Evolutionary conservation across 2,888 invertebrate species (phyloP).

Genomic region (Baccha elongata): DNA sequence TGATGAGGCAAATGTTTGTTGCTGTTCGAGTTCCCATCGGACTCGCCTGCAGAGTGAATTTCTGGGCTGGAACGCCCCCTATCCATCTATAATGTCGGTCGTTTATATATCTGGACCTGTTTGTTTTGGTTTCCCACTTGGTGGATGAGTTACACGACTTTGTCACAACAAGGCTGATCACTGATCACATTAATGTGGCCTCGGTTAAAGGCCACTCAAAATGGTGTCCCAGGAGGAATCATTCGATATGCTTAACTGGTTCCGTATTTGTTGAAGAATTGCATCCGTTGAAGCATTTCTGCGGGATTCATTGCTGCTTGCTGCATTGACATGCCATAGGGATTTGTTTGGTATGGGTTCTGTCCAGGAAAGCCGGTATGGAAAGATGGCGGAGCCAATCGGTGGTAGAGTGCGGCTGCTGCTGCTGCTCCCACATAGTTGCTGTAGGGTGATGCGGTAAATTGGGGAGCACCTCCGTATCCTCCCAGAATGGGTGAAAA

Average conservation of each 20-base stretch:
- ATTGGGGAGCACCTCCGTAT: slow-evolving; percentile 71
- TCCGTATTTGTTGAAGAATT: slow-evolving; percentile 78
- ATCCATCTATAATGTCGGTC: slow-evolving; percentile 39
- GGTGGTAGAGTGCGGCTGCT: slow-evolving; percentile 79
- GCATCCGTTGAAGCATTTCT: slow-evolving; percentile 83
- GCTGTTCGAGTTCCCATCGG: slow-evolving; percentile 46
- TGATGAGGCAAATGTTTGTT: slow-evolving; percentile 36
- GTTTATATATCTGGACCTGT: slow-evolving; percentile 37
- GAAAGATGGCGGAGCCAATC: slow-evolving; percentile 77
- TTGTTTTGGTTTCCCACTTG: slow-evolving; percentile 42
- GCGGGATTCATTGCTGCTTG: slow-evolving; percentile 74
- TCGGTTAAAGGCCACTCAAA: slow-evolving; percentile 38
- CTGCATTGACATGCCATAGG: slow-evolving; percentile 64
- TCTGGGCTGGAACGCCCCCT: slow-evolving; percentile 50
- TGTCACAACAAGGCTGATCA: slow-evolving; percentile 64
- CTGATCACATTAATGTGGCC: slow-evolving; percentile 48
- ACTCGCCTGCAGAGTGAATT: slow-evolving; percentile 54
- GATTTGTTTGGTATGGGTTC: slow-evolving; percentile 38
- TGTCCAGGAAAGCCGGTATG: slow-evolving; percentile 48
- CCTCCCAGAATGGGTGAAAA: slow-evolving; percentile 78
- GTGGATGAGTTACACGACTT: slow-evolving; percentile 51
- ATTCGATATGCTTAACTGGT: slow-evolving; percentile 42
- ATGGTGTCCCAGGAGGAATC: slow-evolving; percentile 41
- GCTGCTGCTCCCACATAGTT: slow-evolving; percentile 77
- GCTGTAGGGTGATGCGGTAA: slow-evolving; percentile 45